Percentiles rank a stretch among this genome's conserved stretches.
Evolutionary conservation across 2,113 vertebrate genomes (phyloP).

Genomic region (Ammospiza nelsoni): DNA sequence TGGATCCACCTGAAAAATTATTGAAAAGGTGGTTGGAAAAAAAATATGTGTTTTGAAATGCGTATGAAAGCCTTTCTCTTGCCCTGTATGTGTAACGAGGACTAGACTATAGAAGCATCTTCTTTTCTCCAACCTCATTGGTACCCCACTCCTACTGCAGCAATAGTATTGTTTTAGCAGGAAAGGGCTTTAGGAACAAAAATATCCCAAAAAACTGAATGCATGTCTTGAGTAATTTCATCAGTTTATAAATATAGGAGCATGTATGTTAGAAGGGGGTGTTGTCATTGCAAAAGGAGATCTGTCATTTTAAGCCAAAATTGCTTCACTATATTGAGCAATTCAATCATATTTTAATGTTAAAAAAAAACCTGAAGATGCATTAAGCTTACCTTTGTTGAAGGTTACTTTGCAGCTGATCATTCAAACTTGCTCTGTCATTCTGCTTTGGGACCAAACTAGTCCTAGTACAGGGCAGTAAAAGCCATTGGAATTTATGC

Average conservation of each 20-base stretch:
- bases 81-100: background rate
- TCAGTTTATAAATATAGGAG: background rate
- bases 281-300: background rate
- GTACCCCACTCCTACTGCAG: background rate
- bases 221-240: background rate
- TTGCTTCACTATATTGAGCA: background rate
- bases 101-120: background rate
- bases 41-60: background rate
- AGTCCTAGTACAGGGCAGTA: background rate
- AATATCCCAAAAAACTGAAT: background rate
- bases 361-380: background rate
- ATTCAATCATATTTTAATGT: background rate
- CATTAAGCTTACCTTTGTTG: background rate
- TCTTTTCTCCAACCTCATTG: background rate
- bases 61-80: background rate
- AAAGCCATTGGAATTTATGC: background rate
- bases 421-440: rapidly evolving
- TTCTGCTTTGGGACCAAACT: background rate
- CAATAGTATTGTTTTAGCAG: background rate
- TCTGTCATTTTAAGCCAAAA: background rate
- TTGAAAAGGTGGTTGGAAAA: background rate
- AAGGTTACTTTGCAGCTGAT: background rate
- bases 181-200: background rate
- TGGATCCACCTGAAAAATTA: background rate
- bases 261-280: background rate